phyloP scores from a whole-genome alignment of 2,888 invertebrate species.

The Blera fallax region DNA sequence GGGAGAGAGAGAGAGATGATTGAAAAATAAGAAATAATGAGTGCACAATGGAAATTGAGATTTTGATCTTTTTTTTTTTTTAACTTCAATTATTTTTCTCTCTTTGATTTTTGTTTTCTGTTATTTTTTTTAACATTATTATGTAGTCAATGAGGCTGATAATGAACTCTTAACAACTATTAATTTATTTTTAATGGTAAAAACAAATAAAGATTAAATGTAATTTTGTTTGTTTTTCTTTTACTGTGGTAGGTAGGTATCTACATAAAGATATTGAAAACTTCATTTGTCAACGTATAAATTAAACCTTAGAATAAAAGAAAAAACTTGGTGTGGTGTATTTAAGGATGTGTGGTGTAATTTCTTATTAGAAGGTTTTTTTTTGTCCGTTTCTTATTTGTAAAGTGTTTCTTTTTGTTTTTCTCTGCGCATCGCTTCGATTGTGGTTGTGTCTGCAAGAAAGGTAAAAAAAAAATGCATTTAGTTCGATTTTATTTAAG shows the following conservation, averaged over 20 bases:
- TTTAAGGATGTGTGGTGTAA: no score
- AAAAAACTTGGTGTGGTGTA: neutral
- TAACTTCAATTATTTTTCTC: neutral
- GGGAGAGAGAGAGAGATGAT: neutral
- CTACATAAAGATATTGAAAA: neutral
- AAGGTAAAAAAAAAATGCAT: neutral
- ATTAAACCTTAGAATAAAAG: neutral
- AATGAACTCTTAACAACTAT: conserved; percentile 22
- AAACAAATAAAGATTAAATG: neutral
- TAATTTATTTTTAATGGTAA: neutral
- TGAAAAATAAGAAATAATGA: neutral
- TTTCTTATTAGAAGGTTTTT: neutral
- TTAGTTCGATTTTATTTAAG: neutral
- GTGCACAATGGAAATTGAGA: neutral
- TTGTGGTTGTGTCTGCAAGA: neutral
- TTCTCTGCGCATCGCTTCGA: neutral
- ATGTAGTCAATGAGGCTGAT: conserved; percentile 1
- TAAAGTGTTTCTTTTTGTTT: neutral
- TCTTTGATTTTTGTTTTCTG: neutral
- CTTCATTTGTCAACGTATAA: neutral
- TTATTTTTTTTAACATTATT: neutral
- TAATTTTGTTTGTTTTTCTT: neutral
- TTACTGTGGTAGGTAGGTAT: neutral
- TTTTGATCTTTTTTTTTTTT: neutral
- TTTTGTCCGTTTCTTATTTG: neutral